These are phyloP conservation scores for Hypothenemus hampei DNA, from an alignment of 1,140 invertebrate species.

Conservation along the genomic window DNA sequence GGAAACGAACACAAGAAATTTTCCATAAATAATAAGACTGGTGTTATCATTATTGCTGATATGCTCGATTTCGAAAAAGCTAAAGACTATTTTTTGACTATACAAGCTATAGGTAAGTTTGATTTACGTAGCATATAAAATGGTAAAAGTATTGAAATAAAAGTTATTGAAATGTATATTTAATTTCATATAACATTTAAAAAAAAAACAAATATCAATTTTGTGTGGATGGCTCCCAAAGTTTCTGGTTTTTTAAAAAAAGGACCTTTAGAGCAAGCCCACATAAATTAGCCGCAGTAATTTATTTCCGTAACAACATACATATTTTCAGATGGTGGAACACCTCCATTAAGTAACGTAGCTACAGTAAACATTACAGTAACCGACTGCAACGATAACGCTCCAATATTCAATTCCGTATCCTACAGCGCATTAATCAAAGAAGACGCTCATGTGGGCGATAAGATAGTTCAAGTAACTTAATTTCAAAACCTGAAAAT, in stretches of 20 bases:
- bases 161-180: not conserved
- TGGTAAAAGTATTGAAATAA: not conserved
- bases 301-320: too few relatives aligned
- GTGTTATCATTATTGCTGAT: constrained; percentile 70
- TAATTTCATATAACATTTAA: too few relatives aligned
- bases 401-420: constrained; percentile 74
- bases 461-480: constrained; percentile 65
- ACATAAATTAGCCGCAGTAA: too few relatives aligned
- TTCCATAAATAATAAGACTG: constrained; percentile 65
- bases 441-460: constrained; percentile 70
- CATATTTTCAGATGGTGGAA: constrained; percentile 62
- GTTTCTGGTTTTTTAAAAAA: too few relatives aligned
- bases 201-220: too few relatives aligned
- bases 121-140: not conserved
- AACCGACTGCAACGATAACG: constrained; percentile 85
- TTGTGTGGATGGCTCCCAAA: too few relatives aligned
- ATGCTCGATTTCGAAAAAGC: constrained; percentile 81
- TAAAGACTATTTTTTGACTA: constrained; percentile 80
- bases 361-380: constrained; percentile 85
- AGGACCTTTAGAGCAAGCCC: too few relatives aligned
- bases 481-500: not conserved
- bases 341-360: constrained; percentile 78
- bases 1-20: constrained; percentile 87
- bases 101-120: constrained; percentile 64
- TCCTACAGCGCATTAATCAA: constrained; percentile 72